Conservation (phyloP, 1,140 invertebrate species). For the Cyclina sinensis region DNA sequence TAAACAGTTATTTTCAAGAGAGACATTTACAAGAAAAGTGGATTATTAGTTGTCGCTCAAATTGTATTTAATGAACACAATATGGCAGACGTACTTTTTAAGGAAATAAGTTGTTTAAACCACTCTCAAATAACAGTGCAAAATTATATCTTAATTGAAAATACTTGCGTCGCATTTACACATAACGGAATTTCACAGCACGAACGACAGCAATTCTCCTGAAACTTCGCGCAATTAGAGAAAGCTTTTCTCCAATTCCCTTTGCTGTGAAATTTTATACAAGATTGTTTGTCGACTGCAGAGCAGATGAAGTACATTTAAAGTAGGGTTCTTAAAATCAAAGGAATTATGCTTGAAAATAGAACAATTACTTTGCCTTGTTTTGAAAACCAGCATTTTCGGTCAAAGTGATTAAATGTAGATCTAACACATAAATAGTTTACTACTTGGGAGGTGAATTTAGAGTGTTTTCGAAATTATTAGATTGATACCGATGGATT, state of each 20-base stretch:
- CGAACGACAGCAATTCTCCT: not conserved
- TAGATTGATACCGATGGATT: slow-evolving; percentile 9
- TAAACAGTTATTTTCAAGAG: too few relatives aligned
- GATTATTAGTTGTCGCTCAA: too few relatives aligned
- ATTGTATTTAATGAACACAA: too few relatives aligned
- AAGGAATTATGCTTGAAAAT: not conserved
- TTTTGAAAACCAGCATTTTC: not conserved
- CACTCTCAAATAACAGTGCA: too few relatives aligned
- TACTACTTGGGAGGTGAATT: too few relatives aligned
- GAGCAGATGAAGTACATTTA: not conserved
- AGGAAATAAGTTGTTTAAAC: too few relatives aligned
- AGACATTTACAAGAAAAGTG: too few relatives aligned
- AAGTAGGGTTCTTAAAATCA: not conserved
- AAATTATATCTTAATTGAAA: too few relatives aligned
- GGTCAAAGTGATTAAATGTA: not conserved
- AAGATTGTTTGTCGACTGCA: not conserved
- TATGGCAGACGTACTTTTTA: too few relatives aligned
- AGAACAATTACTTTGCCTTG: not conserved
- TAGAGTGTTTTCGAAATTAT: too few relatives aligned
- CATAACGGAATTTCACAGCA: not conserved
- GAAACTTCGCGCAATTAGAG: not conserved
- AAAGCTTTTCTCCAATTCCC: not conserved
- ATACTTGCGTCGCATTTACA: not conserved
- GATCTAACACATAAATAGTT: too few relatives aligned
- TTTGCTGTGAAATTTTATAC: not conserved